Conservation (phyloP, 2,888 invertebrate genomes). For the Aphrophora alni region DNA sequence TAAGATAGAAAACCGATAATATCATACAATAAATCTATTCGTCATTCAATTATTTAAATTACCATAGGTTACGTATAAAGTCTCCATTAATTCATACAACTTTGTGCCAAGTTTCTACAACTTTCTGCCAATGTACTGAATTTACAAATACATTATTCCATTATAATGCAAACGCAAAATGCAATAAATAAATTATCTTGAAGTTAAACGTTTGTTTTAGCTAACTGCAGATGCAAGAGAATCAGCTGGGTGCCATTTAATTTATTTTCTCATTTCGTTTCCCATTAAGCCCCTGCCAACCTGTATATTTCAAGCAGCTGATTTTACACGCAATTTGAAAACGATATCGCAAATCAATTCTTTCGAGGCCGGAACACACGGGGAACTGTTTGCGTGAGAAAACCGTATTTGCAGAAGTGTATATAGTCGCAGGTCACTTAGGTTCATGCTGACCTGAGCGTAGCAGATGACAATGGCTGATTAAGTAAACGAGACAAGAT, state of each 20-base stretch:
- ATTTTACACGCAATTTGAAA: neutral
- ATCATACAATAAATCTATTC: too few relatives aligned
- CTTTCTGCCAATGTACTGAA: too few relatives aligned
- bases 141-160: neutral
- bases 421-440: neutral
- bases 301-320: neutral
- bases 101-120: too few relatives aligned
- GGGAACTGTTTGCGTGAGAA: too few relatives aligned
- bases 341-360: conserved; percentile 4
- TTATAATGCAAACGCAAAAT: neutral
- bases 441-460: neutral
- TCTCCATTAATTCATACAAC: too few relatives aligned
- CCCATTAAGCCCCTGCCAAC: neutral
- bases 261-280: conserved; percentile 6
- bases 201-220: neutral
- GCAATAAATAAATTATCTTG: neutral
- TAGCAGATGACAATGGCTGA: neutral
- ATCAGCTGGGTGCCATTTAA: conserved; percentile 2
- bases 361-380: too few relatives aligned
- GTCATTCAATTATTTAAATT: too few relatives aligned
- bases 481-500: neutral
- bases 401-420: too few relatives aligned
- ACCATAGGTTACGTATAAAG: too few relatives aligned
- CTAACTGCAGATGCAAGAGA: neutral
- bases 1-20: too few relatives aligned